Evolutionary conservation across 2,888 invertebrate genomes (phyloP).

Genomic region (Aphrophora alni): DNA sequence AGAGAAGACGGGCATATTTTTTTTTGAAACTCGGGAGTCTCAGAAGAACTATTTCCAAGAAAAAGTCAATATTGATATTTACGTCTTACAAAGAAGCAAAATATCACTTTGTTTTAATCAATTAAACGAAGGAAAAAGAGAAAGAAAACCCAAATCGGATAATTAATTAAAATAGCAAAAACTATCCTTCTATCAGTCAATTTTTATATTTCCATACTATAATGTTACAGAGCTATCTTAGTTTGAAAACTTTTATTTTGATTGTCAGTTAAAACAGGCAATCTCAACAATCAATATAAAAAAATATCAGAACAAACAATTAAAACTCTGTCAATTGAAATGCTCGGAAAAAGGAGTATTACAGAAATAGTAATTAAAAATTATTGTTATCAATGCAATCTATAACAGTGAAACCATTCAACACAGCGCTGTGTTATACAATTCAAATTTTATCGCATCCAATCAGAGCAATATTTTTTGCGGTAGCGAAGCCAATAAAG

Average conservation of each 20-base stretch:
- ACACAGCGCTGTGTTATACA: constrained; percentile 28
- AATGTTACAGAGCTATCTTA: too few relatives aligned
- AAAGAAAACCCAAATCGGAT: too few relatives aligned
- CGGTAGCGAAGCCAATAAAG: constrained; percentile 33
- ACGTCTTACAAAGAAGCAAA: too few relatives aligned
- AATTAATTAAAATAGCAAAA: too few relatives aligned
- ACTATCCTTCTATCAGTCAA: too few relatives aligned
- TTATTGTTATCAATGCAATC: constrained; percentile 4
- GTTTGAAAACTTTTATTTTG: not conserved
- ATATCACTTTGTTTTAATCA: too few relatives aligned
- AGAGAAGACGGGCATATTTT: too few relatives aligned
- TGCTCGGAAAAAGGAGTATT: not conserved
- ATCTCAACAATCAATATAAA: not conserved
- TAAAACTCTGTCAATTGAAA: not conserved
- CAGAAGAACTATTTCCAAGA: too few relatives aligned
- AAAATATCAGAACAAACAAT: not conserved
- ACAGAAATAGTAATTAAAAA: not conserved
- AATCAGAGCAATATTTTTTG: constrained; percentile 35
- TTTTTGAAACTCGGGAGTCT: too few relatives aligned
- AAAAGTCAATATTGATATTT: too few relatives aligned
- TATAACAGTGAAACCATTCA: not conserved
- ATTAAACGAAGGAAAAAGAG: too few relatives aligned
- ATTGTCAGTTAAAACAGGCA: not conserved
- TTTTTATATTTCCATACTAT: too few relatives aligned
- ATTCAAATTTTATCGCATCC: constrained; percentile 38